phyloP scores from a whole-genome alignment of 2,888 invertebrate genomes.

The Ctenicera cuprea region DNA sequence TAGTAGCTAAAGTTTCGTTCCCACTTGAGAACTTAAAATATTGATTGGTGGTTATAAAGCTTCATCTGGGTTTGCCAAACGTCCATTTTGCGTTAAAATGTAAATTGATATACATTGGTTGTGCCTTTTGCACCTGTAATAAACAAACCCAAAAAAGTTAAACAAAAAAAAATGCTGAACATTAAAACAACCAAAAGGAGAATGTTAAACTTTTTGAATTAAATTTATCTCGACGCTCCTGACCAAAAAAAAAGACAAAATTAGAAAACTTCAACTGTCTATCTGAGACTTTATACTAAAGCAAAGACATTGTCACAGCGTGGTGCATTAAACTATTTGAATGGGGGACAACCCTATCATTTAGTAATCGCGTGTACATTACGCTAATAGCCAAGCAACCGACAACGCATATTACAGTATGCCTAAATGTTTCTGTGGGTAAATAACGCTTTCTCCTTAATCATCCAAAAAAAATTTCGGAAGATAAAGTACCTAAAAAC shows the following conservation, averaged over 20 bases:
- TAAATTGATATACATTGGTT: too few species aligned
- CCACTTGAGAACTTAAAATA: conserved; percentile 42
- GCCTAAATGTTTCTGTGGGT: conserved; percentile 5
- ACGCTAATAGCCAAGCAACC: conserved; percentile 56
- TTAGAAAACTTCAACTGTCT: background rate
- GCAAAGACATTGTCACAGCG: conserved; percentile 43
- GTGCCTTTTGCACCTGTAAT: too few species aligned
- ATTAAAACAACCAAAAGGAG: too few species aligned
- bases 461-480: background rate
- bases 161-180: background rate
- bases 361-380: conserved; percentile 61
- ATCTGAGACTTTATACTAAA: background rate
- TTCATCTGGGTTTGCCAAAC: conserved; percentile 20
- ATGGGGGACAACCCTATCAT: conserved; percentile 61
- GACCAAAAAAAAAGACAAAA: too few species aligned
- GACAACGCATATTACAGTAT: conserved; percentile 35
- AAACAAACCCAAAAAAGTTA: background rate
- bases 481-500: background rate
- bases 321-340: conserved; percentile 54
- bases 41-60: conserved; percentile 40
- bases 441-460: conserved; percentile 1
- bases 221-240: too few species aligned
- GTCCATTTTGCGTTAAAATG: background rate
- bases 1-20: conserved; percentile 46
- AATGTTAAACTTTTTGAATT: too few species aligned